These are phyloP conservation scores for Aphelinus atriplicis DNA, from an alignment of 1,140 invertebrate genomes.

Conservation along the genomic window DNA sequence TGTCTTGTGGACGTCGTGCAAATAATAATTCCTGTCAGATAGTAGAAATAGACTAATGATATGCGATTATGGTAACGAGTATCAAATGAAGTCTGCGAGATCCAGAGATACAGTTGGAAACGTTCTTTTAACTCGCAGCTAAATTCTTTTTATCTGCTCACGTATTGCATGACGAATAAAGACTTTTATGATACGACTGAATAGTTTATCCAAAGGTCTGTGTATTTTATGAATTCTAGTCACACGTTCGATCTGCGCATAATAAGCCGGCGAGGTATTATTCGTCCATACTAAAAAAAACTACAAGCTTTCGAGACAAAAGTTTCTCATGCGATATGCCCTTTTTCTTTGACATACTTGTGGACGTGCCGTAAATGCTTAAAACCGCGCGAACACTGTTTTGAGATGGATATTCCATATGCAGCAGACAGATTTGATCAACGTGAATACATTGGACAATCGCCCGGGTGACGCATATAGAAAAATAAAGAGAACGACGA, in stretches of 20 bases:
- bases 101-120: slow-evolving; percentile 20
- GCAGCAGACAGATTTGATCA: slow-evolving; percentile 33
- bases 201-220: slow-evolving; percentile 22
- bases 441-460: slow-evolving; percentile 35
- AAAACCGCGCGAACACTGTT: slow-evolving; percentile 3
- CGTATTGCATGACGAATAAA: slow-evolving; percentile 33
- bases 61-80: slow-evolving; percentile 23
- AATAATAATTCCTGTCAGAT: too few species aligned
- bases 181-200: slow-evolving; percentile 35
- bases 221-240: slow-evolving; percentile 30
- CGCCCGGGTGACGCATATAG: not conserved
- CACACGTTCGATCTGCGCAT: slow-evolving; percentile 41
- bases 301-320: slow-evolving; percentile 33
- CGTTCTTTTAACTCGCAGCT: slow-evolving; percentile 12
- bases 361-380: slow-evolving; percentile 30
- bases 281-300: slow-evolving; percentile 39
- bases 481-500: not conserved
- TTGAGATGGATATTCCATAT: slow-evolving; percentile 33
- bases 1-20: too few species aligned
- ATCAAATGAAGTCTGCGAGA: slow-evolving; percentile 23
- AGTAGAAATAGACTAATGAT: slow-evolving; percentile 15
- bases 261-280: slow-evolving; percentile 26
- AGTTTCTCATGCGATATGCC: slow-evolving; percentile 25
- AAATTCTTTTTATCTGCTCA: slow-evolving; percentile 14
- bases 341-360: slow-evolving; percentile 41